Conservation (phyloP, 2,113 vertebrate genomes). For the Mionectes macconnelli region DNA sequence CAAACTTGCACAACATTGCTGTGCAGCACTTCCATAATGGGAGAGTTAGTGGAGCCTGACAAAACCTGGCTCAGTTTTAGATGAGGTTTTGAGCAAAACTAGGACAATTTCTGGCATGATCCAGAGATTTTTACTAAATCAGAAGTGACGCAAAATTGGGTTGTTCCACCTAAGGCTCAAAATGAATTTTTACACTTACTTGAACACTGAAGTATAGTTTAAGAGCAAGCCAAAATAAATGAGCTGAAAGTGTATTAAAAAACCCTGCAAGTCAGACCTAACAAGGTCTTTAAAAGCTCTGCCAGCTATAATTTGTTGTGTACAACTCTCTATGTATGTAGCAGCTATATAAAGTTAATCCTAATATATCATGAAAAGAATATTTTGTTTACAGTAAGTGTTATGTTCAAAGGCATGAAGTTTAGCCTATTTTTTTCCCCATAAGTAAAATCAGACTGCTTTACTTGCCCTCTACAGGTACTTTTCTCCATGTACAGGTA, state of each 20-base stretch:
- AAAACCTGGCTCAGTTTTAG: not conserved
- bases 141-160: not conserved
- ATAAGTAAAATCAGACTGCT: not conserved
- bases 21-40: not conserved
- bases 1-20: not conserved
- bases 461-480: not conserved
- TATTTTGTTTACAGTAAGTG: not conserved
- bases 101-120: not conserved
- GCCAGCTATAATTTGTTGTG: not conserved
- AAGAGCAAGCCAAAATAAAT: not conserved
- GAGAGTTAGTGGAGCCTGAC: constrained; percentile 6
- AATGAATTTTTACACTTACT: constrained; percentile 22
- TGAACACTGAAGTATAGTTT: constrained; percentile 30
- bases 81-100: not conserved
- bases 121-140: constrained; percentile 10
- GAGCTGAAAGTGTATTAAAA: not conserved
- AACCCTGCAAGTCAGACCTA: not conserved
- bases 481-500: not conserved
- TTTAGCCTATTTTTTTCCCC: not conserved
- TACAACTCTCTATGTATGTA: not conserved
- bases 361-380: not conserved
- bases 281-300: not conserved
- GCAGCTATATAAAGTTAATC: not conserved
- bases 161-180: not conserved
- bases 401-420: not conserved